These are phyloP conservation scores for Ophion ellenae DNA, from an alignment of 2,888 invertebrate species.

Conservation along the genomic window DNA sequence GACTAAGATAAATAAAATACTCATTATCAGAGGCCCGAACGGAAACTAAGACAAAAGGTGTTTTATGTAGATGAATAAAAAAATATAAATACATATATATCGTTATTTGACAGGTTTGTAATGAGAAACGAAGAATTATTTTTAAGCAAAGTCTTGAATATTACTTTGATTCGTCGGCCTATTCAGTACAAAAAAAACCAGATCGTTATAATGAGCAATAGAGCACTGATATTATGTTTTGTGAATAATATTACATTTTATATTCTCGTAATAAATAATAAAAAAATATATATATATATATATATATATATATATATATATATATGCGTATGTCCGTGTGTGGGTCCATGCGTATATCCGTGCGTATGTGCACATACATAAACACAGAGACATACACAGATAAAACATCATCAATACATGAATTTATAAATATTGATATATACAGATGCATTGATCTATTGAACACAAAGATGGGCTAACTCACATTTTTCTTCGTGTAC, in stretches of 20 bases:
- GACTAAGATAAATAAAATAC: slow-evolving; percentile 59
- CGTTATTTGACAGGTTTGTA: slow-evolving; percentile 36
- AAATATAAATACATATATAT: slow-evolving; percentile 62
- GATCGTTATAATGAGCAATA: slow-evolving; percentile 77
- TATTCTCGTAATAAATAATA: slow-evolving; percentile 74
- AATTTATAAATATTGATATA: slow-evolving; percentile 56
- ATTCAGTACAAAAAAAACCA: slow-evolving; percentile 81
- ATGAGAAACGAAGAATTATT: slow-evolving; percentile 54
- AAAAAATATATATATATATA: slow-evolving; percentile 55
- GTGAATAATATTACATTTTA: slow-evolving; percentile 82
- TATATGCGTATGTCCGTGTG: slow-evolving; percentile 3
- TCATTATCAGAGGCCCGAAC: slow-evolving; percentile 48
- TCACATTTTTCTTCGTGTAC: slow-evolving; percentile 29
- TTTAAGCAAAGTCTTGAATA: slow-evolving; percentile 47
- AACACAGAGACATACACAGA: not conserved
- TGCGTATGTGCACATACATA: slow-evolving; percentile 4
- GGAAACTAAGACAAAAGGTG: slow-evolving; percentile 51
- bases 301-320: slow-evolving; percentile 55
- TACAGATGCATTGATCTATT: slow-evolving; percentile 45
- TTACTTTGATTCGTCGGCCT: slow-evolving; percentile 75
- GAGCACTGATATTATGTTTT: slow-evolving; percentile 78
- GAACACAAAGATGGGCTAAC: slow-evolving; percentile 26
- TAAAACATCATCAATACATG: slow-evolving; percentile 45
- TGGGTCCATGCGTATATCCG: slow-evolving; percentile 32
- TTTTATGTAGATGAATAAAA: slow-evolving; percentile 44